Base-by-base conservation (phyloP, 2,888 invertebrate species). In the Papilio demoleus region DNA sequence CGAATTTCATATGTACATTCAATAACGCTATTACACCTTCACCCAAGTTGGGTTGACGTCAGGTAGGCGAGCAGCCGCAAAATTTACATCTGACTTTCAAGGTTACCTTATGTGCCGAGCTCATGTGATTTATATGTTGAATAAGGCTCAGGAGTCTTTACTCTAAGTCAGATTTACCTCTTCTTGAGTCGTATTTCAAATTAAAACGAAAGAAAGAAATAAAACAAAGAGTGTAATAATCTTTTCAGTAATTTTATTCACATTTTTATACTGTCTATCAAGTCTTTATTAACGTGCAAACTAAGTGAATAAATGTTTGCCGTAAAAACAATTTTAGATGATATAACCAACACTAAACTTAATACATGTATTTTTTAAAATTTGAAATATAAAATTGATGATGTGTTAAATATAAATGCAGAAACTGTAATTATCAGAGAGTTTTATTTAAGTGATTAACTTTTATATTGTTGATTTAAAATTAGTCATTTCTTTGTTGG, bases 251-350 rank as follows among this genome's bases (percentile, higher is more conserved):
- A 69, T 76, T 76, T 69, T 70, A 71, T 72, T 74, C 2, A 50
- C 22, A 72, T 76, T 76, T 75, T 74, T 78, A 81, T 84, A 83
- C 40, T 66, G 70, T 67, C 78, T 83, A 83, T 81, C 70, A 78
- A 88, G 87, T 87, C 87, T 88, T 87, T 80, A 86, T 81, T 80
- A 81, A 86, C 76, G 86, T 87, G 86, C 86, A 79, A 77, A 80
- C 74, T 45, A 60, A n/a, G 8, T 36, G 59, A 67, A 12, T n/a
- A 14, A 50, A 24, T 17, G 11, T 12, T 50, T 4, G 24, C 11
- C 22, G 17, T 50, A 4, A 47, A n/a, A 22, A 22, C 19, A 47
- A 14, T 22, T 47, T 11, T 6, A 47, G 19, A 19, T 47, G 40
- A n/a, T 17, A n/a, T 9, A n/a, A 40, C 17, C n/a, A n/a, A 40